Base-by-base conservation (phyloP, 2,113 vertebrate genomes). In the Halcyon malimbica region DNA sequence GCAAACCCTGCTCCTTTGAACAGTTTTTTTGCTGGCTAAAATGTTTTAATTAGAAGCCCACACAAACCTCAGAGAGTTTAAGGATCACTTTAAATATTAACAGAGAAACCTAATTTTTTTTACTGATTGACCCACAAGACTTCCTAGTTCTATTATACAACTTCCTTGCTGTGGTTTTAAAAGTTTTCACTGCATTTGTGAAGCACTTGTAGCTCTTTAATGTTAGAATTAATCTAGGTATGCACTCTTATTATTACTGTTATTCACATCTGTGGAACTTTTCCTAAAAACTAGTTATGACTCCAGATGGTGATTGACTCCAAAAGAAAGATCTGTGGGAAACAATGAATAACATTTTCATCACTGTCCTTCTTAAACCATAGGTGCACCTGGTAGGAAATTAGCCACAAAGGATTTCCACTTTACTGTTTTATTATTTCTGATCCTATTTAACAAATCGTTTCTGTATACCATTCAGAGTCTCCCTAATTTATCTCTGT, bases 401-500 rank as follows among this genome's bases (percentile, higher is more conserved):
- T 83, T 17, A 63, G 5, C 64, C 71, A 86, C 90, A 94, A 70
- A 86, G 42, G 64, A 78, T 71, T 93, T 93, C 7, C 13, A 35
- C 16, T 51, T 57, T 35, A 83, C 26, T 1, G 0, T 68, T 62
- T 77, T 71, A 78, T 89, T 80, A 87, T 77, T 88, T 92, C 76
- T 89, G 35, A 83, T 83, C 13, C 57, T 59, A 9, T 80, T 51
- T 93, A 92, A 67, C 42, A 90, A 71, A 81, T 68, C 74, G 73
- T 48, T 90, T 67, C 42, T 92, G 29, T n/a, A 54, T 46, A 53
- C 11, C 11, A 64, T 42, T 89, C 64, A 90, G 35, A 62, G 8
- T 20, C 16, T 94, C 39, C 21, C 25, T 92, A 81, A 93, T 95
- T 93, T 83, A 64, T 95, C 82, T 94, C 60, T 95, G 71, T 74